These are phyloP conservation scores for Turdus rufiventris DNA, from an alignment of 2,113 vertebrate genomes.

Conservation along the genomic window DNA sequence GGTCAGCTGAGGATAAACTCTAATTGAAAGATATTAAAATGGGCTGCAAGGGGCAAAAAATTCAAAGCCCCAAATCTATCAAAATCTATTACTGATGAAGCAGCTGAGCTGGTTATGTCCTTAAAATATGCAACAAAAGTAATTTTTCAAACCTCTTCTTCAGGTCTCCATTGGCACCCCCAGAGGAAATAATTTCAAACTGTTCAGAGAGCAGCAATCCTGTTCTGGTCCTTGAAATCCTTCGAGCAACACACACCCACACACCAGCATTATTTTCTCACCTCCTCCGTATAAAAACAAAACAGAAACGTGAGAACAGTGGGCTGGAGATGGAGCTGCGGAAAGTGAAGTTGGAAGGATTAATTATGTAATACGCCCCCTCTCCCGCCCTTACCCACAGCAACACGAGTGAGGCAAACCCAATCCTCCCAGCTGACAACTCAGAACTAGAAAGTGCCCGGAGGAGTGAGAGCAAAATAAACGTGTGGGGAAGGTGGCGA, in stretches of 20 bases:
- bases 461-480: slow-evolving; percentile 6
- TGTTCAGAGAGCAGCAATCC: neutral
- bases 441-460: neutral
- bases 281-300: slow-evolving; percentile 29
- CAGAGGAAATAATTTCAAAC: neutral
- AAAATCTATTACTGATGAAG: neutral
- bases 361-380: slow-evolving; percentile 50
- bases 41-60: neutral
- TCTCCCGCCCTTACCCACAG: slow-evolving; percentile 27
- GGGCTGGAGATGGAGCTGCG: slow-evolving; percentile 8
- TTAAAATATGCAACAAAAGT: slow-evolving; percentile 9
- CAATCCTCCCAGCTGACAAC: neutral
- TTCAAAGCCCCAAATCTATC: neutral
- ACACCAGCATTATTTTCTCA: slow-evolving; percentile 35
- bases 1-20: slow-evolving; percentile 25
- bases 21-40: neutral
- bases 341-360: slow-evolving; percentile 37
- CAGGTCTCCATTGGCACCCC: neutral
- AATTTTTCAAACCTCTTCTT: slow-evolving; percentile 6
- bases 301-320: slow-evolving; percentile 42
- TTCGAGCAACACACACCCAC: slow-evolving; percentile 10
- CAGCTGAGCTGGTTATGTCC: neutral
- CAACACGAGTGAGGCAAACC: slow-evolving; percentile 17
- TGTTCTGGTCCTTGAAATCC: slow-evolving; percentile 21
- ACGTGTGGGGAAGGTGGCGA: neutral